Base-by-base conservation (phyloP, 2,113 vertebrate genomes). In the Asarcornis scutulata region DNA sequence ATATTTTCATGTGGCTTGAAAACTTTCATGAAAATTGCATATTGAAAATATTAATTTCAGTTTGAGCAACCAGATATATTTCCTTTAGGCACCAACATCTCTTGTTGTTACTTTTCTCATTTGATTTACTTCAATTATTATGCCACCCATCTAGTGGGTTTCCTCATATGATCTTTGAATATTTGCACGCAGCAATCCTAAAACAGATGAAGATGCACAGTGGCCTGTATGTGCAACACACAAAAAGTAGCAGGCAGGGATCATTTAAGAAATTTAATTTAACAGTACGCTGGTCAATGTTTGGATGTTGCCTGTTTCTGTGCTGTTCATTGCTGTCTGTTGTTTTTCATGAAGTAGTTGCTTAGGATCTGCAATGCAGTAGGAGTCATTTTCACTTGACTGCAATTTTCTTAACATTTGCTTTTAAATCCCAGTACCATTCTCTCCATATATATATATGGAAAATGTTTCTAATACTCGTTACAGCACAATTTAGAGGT, bases 181-280 rank as follows among this genome's bases (percentile, higher is more conserved):
- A 86, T 88, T 93, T 95, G 68, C 83, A 89, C 62, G 78, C 14
- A 95, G 52, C 17, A 85, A 21, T 83, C 75, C 78, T 77, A 83
- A 95, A 97, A 93, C 40, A 97, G 92, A 96, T 86, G 73, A 88
- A 93, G 87, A 86, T 91, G 58, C 44, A 82, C 44, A 75, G 18
- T 88, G 55, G 34, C 16, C 69, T 92, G 72, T 64, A 64, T 94
- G 73, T 88, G 89, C 78, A 91, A 90, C 36, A 92, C 69, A 85
- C 36, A 89, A 86, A 86, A 79, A 83, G 86, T 78, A 91, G 71
- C 92, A 96, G 89, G 79, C 91, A 96, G 88, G 62, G 48, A 76
- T 95, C 74, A 95, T 96, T 97, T 96, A 77, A 80, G 91, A 97
- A 97, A 97, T 97, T 88, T 66, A 96, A 97, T 97, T 97, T 97